A percentile compares a stretch with the other conserved stretches of the same genome.
phyloP scores from a whole-genome alignment of 2,888 invertebrate genomes.

The Tetropium fuscum region DNA sequence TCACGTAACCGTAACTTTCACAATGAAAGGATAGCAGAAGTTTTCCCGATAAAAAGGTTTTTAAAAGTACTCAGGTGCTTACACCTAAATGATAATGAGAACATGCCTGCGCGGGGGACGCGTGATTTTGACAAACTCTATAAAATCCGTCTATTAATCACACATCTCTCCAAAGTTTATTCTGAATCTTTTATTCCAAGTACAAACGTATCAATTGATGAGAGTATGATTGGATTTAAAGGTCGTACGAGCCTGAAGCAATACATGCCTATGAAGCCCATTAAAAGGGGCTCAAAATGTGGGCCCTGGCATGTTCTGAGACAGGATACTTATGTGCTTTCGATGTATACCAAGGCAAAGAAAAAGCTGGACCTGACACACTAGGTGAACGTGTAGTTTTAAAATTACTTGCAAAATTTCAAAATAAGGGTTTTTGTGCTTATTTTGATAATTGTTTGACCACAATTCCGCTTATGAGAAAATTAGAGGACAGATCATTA shows the following conservation, averaged over 20 bases:
- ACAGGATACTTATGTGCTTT: constrained; percentile 20
- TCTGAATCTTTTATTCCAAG: constrained; percentile 8
- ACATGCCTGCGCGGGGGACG: constrained; percentile 30
- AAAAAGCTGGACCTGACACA: constrained; percentile 16
- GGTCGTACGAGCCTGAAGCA: constrained; percentile 31
- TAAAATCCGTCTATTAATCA: constrained; percentile 40
- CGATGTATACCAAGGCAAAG: constrained; percentile 33
- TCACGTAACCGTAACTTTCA: background rate
- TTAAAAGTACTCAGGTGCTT: constrained; percentile 8
- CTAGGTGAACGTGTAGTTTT: constrained; percentile 49
- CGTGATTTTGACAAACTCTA: constrained; percentile 36
- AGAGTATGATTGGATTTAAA: constrained; percentile 37
- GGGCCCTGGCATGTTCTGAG: constrained; percentile 13
- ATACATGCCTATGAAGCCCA: constrained; percentile 30
- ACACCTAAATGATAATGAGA: constrained; percentile 36
- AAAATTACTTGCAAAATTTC: constrained; percentile 44
- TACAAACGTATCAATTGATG: constrained; percentile 26
- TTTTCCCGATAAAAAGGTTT: constrained; percentile 1
- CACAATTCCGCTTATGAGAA: constrained; percentile 44
- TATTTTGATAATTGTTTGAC: constrained; percentile 54
- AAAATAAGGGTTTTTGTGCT: constrained; percentile 44
- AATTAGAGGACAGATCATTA: constrained; percentile 41
- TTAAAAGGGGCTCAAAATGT: constrained; percentile 29
- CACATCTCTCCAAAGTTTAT: constrained; percentile 29
- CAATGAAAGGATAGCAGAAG: background rate